Percentiles rank a stretch among this genome's conserved stretches.
phyloP scores from a whole-genome alignment of 1,140 invertebrate genomes.

The Ephestia elutella region DNA sequence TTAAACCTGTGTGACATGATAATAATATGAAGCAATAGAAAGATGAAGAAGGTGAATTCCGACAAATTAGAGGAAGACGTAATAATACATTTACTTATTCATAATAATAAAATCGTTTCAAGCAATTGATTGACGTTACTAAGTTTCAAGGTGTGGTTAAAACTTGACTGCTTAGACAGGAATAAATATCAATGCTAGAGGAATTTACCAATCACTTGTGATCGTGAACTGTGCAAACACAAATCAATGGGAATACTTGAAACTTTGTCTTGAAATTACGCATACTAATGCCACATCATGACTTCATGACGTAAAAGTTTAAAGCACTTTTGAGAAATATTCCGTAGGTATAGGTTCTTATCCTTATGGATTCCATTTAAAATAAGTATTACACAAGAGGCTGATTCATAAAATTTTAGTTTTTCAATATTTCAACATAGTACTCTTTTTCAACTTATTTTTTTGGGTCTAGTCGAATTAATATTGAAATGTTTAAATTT shows the following conservation, averaged over 20 bases:
- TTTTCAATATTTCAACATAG: background rate
- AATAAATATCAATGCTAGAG: background rate
- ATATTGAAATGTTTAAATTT: background rate
- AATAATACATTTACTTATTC: too few species aligned
- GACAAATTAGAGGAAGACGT: too few species aligned
- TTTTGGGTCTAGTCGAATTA: too few species aligned
- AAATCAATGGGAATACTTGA: background rate
- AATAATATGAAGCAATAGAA: too few species aligned
- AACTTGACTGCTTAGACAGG: background rate
- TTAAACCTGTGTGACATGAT: too few species aligned
- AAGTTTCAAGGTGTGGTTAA: background rate
- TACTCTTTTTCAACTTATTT: background rate
- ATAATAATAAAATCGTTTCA: too few species aligned
- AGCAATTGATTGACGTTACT: too few species aligned
- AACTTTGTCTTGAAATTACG: too few species aligned
- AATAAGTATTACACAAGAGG: background rate
- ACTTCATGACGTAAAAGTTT: constrained; percentile 1
- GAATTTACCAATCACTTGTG: constrained; percentile 2
- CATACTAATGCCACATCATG: background rate
- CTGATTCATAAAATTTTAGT: background rate
- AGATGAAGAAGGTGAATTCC: too few species aligned
- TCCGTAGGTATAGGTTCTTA: background rate
- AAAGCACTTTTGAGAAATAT: background rate
- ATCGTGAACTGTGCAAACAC: background rate
- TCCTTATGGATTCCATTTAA: constrained; percentile 9